Evolutionary conservation across 30 jellyfish, hydroid and myxozoan genomes (phyloP), one percentile per base, ranked within the genome.

Genomic region (Turritopsis rubra): DNA sequence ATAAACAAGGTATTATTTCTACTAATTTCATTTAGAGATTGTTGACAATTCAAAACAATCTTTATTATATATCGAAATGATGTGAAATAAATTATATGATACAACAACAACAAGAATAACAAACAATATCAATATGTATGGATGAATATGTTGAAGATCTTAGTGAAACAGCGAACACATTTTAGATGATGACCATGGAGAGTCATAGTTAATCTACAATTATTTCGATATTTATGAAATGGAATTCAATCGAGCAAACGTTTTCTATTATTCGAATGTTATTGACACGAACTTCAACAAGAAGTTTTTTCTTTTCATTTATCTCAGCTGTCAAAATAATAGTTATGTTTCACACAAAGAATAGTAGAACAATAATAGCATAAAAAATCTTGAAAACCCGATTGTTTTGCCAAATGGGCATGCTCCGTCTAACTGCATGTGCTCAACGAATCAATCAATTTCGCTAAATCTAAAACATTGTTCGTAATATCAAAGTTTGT

Each of bases 401-500:
- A 41, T 13, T 41, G 60, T 41, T 41, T 13, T 41, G 60, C 13
- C 5, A 41, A 41, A 41, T 13, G 60, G 9, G 60, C 5, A 41
- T 41, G 13, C 60, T 41, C 60, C 5, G 60, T 41, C 60, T 41
- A 41, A 41, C 60, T 41, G 60, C 60, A 3, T 0, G 77, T 68
- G 9, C 19, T 23, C 30, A 68, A 68, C 28, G 77, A 23, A 18
- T 60, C 66, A 26, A 77, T 77, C 28, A 30, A 13, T 77, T 77
- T 77, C 18, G 71, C 22, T 16, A 83, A n/a, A 22, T 71, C 89
- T 66, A 28, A 31, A 1, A 84, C 85, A 29, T 75, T 81, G 71
- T 83, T 87, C 75, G 90, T 83, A 74, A 89, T 84, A 75, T 89
- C 96, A 72, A 75, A 89, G 76, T 89, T 81, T 28, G 94, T 89